Percentiles rank a stretch among this genome's conserved stretches.
These are phyloP conservation scores for Catostomus latipinnis DNA, from an alignment of 2,797 vertebrate genomes.

Conservation along the genomic window DNA sequence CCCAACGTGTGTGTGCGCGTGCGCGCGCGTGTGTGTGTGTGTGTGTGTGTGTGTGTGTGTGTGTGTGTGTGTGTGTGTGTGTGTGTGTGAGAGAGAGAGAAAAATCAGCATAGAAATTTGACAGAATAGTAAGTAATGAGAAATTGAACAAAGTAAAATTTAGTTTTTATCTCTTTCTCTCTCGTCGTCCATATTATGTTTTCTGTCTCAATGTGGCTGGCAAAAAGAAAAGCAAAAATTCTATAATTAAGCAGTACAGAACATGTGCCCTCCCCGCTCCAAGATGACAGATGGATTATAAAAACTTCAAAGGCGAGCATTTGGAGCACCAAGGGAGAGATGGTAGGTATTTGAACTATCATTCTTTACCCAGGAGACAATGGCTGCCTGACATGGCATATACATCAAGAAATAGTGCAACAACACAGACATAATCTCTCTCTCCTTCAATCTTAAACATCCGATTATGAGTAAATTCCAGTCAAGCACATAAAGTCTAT, in stretches of 20 bases:
- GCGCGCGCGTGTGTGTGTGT: no score
- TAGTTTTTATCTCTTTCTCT: constrained; percentile 58
- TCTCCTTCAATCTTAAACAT: constrained; percentile 83
- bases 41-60: not conserved
- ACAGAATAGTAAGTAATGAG: constrained; percentile 84
- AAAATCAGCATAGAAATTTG: constrained; percentile 66
- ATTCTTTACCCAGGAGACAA: constrained; percentile 99
- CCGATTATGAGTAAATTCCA: constrained; percentile 92
- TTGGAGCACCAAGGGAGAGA: constrained; percentile 97
- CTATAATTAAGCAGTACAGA: constrained; percentile 98
- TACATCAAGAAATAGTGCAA: constrained; percentile 97
- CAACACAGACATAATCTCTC: constrained; percentile 95
- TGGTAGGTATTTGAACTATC: constrained; percentile 99
- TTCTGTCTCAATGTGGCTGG: constrained; percentile 91
- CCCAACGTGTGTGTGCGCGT: no score
- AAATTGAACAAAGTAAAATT: constrained; percentile 71
- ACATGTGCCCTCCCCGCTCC: constrained; percentile 96
- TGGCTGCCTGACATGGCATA: constrained; percentile 94
- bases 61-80: not conserved
- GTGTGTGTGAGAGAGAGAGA: constrained; percentile 11
- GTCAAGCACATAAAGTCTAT: constrained; percentile 75
- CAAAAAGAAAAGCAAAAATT: constrained; percentile 82
- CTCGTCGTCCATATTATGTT: constrained; percentile 86
- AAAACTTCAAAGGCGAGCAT: constrained; percentile 99
- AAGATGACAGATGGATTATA: constrained; percentile 99